Evolutionary conservation across 53 echinoderm and acorn worm genomes (phyloP).

Genomic region (Zoroaster sp.): DNA sequence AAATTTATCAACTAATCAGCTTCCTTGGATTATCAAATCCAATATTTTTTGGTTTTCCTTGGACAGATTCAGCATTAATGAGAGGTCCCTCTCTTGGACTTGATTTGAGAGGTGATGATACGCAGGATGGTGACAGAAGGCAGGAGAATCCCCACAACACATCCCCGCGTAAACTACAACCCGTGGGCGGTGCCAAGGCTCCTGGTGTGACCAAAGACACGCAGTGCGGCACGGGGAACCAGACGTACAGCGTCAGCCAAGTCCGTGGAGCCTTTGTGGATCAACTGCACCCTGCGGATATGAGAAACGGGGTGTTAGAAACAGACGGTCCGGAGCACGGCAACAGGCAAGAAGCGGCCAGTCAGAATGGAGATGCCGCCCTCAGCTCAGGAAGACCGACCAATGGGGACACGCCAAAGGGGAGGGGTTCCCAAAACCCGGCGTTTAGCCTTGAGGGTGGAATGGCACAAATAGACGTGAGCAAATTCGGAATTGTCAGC

Average conservation of each 20-base stretch:
- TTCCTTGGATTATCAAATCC: too few species aligned
- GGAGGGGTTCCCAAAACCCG: background rate
- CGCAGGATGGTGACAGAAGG: background rate
- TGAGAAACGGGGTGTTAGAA: background rate
- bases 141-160: background rate
- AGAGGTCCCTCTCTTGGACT: slow-evolving; percentile 17
- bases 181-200: slow-evolving; percentile 4
- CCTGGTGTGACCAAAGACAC: background rate
- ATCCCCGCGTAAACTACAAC: slow-evolving; percentile 54
- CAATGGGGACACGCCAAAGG: background rate
- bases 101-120: slow-evolving; percentile 39
- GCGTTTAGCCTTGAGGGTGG: background rate
- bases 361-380: background rate
- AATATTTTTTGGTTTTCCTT: background rate
- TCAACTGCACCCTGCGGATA: slow-evolving; percentile 6
- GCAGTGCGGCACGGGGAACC: background rate
- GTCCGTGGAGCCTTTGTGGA: background rate
- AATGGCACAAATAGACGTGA: slow-evolving; percentile 3
- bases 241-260: background rate
- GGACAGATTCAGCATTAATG: slow-evolving; percentile 53
- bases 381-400: background rate
- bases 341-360: background rate
- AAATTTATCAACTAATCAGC: too few species aligned
- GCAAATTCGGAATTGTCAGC: background rate
- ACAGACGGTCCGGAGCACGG: background rate